Evolutionary conservation across 37 sponge, comb jelly and placozoan species (phyloP).

Genomic region (Agelas oroides): DNA sequence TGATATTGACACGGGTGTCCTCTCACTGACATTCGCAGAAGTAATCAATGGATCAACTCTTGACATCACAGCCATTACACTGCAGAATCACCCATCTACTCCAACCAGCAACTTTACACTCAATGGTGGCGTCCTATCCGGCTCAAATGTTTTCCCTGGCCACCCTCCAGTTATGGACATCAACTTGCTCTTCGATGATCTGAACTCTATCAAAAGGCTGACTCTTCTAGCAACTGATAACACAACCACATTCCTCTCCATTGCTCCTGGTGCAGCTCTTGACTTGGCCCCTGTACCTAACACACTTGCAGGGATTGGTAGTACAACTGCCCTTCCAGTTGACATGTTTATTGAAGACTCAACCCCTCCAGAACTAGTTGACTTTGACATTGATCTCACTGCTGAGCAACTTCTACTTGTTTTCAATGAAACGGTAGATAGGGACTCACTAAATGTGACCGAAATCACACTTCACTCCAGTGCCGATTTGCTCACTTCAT

Average conservation of each 20-base stretch:
- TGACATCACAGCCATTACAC: slow-evolving; percentile 53
- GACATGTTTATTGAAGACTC: slow-evolving; percentile 44
- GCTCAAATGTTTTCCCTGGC: slow-evolving; percentile 61
- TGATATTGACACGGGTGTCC: slow-evolving; percentile 58
- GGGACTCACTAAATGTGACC: slow-evolving; percentile 43
- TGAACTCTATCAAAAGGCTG: slow-evolving; percentile 78
- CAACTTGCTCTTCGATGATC: slow-evolving; percentile 46
- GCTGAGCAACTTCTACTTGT: slow-evolving; percentile 55
- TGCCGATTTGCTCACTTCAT: not conserved
- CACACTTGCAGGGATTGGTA: slow-evolving; percentile 17
- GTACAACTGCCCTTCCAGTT: slow-evolving; percentile 28
- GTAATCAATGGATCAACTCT: slow-evolving; percentile 72
- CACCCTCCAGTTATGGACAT: slow-evolving; percentile 82
- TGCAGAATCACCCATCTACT: slow-evolving; percentile 19
- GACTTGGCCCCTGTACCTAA: slow-evolving; percentile 61
- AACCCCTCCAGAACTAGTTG: slow-evolving; percentile 63
- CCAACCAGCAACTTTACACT: slow-evolving; percentile 2
- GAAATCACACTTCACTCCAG: slow-evolving; percentile 71
- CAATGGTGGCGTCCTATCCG: slow-evolving; percentile 69
- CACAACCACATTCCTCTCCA: slow-evolving; percentile 71
- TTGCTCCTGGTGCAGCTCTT: slow-evolving; percentile 49
- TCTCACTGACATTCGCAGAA: slow-evolving; percentile 82
- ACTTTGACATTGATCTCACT: slow-evolving; percentile 74
- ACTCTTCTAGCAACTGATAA: slow-evolving; percentile 53
- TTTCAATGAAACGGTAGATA: slow-evolving; percentile 87